Evolutionary conservation across 2,797 vertebrate species (phyloP).

Genomic region (Microctenopoma steveboyesi): DNA sequence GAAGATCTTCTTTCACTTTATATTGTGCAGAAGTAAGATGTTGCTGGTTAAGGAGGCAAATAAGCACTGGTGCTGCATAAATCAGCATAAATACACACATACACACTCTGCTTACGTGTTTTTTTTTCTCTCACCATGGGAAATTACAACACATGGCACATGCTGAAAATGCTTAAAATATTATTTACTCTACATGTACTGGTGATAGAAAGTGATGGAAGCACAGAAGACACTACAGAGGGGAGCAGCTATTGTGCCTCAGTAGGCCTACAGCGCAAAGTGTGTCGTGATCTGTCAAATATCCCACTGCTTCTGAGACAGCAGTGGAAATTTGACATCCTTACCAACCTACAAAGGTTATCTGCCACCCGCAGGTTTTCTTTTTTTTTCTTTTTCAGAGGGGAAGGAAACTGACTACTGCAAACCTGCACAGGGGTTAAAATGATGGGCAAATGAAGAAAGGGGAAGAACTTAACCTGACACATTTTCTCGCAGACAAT

Average conservation of each 20-base stretch:
- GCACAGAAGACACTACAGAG: conserved; percentile 33
- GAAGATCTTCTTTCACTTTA: background rate
- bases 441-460: conserved; percentile 35
- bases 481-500: conserved; percentile 81
- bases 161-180: conserved; percentile 13
- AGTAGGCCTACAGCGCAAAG: conserved; percentile 38
- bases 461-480: conserved; percentile 80
- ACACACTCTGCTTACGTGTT: conserved; percentile 3
- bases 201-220: conserved; percentile 13
- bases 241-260: conserved; percentile 30
- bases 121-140: background rate
- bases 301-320: conserved; percentile 58
- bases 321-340: conserved; percentile 62
- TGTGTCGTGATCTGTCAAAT: conserved; percentile 66
- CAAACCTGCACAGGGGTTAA: conserved; percentile 56
- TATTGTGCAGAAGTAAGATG: background rate
- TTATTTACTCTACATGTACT: conserved; percentile 34
- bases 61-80: background rate
- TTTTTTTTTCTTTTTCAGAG: conserved; percentile 6
- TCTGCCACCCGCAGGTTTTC: conserved; percentile 61
- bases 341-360: conserved; percentile 65
- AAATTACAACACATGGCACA: conserved; percentile 27
- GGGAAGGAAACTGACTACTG: conserved; percentile 50
- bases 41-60: background rate
- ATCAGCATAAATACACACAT: conserved; percentile 11